A percentile compares a stretch with the other conserved stretches of the same genome.
phyloP scores from a whole-genome alignment of 2,888 invertebrate species.

The Chalcis sispes region DNA sequence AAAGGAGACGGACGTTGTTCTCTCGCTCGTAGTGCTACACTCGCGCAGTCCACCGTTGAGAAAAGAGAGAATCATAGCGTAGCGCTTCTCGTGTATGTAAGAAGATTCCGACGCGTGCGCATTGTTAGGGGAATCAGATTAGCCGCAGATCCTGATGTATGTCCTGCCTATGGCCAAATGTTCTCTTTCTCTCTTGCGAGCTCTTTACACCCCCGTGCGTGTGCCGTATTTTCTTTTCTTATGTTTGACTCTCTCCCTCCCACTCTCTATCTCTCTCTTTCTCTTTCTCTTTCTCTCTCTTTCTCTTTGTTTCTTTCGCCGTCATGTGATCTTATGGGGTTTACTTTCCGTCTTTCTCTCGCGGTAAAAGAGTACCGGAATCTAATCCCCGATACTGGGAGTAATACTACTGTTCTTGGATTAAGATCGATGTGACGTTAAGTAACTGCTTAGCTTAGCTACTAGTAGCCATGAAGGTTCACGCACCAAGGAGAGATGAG shows the following conservation, averaged over 20 bases:
- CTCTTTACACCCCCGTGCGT: constrained; percentile 42
- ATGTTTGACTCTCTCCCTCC: not conserved
- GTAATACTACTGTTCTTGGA: constrained; percentile 68
- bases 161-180: constrained; percentile 58
- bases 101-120: constrained; percentile 76
- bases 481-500: constrained; percentile 3
- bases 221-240: constrained; percentile 28
- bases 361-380: constrained; percentile 59
- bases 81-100: constrained; percentile 66
- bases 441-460: constrained; percentile 65
- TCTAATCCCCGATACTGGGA: constrained; percentile 66
- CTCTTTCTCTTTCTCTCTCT: constrained; percentile 18
- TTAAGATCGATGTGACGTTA: constrained; percentile 70
- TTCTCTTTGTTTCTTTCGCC: constrained; percentile 41
- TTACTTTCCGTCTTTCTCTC: too few relatives aligned
- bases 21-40: too few relatives aligned
- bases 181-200: constrained; percentile 16
- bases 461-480: constrained; percentile 1
- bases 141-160: constrained; percentile 74
- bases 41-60: too few relatives aligned
- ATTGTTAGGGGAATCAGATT: constrained; percentile 76
- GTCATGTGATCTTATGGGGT: constrained; percentile 57
- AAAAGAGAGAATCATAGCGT: too few relatives aligned
- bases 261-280: constrained; percentile 1
- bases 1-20: too few relatives aligned